phyloP scores from a whole-genome alignment of 2,888 invertebrate species.

The Zeuzera pyrina region DNA sequence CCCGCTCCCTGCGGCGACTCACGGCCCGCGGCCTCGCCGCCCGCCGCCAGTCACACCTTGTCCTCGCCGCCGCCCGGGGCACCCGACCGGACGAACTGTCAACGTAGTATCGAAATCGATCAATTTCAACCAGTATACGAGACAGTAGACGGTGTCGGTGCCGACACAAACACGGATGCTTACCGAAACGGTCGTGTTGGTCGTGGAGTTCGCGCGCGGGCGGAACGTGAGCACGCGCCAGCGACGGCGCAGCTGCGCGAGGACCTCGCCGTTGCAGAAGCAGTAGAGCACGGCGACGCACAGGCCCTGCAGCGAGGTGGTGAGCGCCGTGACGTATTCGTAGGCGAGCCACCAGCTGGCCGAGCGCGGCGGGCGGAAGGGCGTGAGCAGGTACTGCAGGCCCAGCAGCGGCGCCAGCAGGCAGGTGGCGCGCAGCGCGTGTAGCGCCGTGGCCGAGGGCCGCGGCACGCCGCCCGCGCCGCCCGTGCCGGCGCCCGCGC shows the following conservation, averaged over 20 bases:
- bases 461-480: conserved; percentile 74
- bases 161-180: conserved; percentile 34
- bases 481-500: conserved; percentile 79
- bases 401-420: conserved; percentile 93
- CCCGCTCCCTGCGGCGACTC: conserved; percentile 12
- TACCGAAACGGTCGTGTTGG: conserved; percentile 91
- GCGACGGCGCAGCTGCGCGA: conserved; percentile 86
- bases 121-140: neutral
- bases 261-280: conserved; percentile 96
- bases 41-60: conserved; percentile 85
- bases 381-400: conserved; percentile 90
- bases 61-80: conserved; percentile 79
- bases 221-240: conserved; percentile 88
- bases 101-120: conserved; percentile 17
- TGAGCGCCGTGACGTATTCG: conserved; percentile 88
- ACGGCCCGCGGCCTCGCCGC: conserved; percentile 39
- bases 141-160: conserved; percentile 3
- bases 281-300: conserved; percentile 94
- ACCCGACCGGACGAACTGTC: conserved; percentile 86
- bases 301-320: conserved; percentile 92
- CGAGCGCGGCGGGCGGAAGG: conserved; percentile 82
- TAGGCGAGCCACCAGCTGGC: conserved; percentile 85
- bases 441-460: conserved; percentile 79
- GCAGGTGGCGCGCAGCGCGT: conserved; percentile 87
- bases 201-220: conserved; percentile 87